phyloP scores from a whole-genome alignment of 2,113 vertebrate species.

The Clarias gariepinus region DNA sequence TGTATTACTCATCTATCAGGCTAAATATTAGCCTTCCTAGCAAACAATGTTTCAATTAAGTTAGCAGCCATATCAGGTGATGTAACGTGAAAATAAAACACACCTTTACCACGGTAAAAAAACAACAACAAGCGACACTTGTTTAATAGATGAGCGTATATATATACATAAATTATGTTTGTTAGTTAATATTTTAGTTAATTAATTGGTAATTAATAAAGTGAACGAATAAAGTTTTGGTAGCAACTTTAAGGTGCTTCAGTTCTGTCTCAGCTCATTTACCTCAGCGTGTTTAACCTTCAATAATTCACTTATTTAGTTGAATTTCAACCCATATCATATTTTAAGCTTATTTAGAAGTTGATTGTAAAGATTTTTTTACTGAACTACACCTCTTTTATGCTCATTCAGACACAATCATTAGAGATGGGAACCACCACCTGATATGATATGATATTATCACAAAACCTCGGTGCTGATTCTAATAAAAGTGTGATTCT shows the following conservation, averaged over 20 bases:
- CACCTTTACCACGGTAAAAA: no score
- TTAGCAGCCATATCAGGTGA: neutral
- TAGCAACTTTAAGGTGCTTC: neutral
- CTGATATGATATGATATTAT: no score
- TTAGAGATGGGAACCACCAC: no score
- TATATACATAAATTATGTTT: neutral
- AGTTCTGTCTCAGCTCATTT: neutral
- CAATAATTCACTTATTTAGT: neutral
- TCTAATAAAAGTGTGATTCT: no score
- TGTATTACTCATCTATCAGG: no score
- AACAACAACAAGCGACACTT: no score
- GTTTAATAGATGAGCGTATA: no score
- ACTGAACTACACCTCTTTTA: neutral
- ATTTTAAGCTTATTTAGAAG: neutral
- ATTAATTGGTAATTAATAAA: neutral
- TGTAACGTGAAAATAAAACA: no score
- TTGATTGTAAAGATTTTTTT: neutral
- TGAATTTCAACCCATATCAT: neutral
- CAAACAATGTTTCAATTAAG: slow-evolving; percentile 11
- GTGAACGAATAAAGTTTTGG: no score
- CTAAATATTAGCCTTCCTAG: neutral
- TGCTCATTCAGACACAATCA: neutral
- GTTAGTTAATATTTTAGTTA: neutral
- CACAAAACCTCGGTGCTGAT: no score
- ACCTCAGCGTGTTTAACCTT: neutral